A percentile compares a stretch with the other conserved stretches of the same genome.
Evolutionary conservation across 2,888 invertebrate genomes (phyloP).

Genomic region (Luperina testacea): DNA sequence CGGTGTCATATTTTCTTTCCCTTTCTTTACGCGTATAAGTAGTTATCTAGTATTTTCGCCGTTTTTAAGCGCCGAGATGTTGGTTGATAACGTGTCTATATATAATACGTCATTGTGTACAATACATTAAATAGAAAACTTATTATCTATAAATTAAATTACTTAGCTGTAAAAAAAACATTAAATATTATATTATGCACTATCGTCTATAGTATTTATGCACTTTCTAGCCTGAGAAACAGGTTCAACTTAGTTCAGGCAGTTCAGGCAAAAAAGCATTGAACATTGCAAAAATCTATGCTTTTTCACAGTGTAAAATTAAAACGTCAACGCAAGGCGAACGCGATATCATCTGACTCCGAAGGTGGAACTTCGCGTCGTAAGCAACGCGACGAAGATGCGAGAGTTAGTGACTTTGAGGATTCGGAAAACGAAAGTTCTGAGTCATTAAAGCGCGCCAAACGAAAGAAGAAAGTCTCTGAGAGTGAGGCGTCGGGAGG

Average conservation of each 20-base stretch:
- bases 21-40: too few species aligned
- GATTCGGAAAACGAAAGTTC: conserved; percentile 80
- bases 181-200: too few species aligned
- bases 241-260: neutral
- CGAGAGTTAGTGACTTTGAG: conserved; percentile 82
- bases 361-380: conserved; percentile 80
- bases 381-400: conserved; percentile 66
- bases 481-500: conserved; percentile 83
- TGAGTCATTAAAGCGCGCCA: conserved; percentile 74
- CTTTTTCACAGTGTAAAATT: conserved; percentile 75
- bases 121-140: too few species aligned
- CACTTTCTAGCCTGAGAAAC: neutral
- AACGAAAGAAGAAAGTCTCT: conserved; percentile 79
- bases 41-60: too few species aligned
- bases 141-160: too few species aligned
- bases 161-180: too few species aligned
- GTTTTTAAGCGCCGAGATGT: too few species aligned
- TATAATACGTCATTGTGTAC: too few species aligned
- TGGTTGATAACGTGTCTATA: too few species aligned
- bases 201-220: too few species aligned
- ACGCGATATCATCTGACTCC: conserved; percentile 84
- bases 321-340: conserved; percentile 80
- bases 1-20: too few species aligned
- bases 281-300: neutral
- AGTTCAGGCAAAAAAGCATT: conserved; percentile 1